Evolutionary conservation across 2,113 vertebrate genomes (phyloP), one percentile per base, ranked within the genome.

Genomic region (Thalassoma bifasciatum): DNA sequence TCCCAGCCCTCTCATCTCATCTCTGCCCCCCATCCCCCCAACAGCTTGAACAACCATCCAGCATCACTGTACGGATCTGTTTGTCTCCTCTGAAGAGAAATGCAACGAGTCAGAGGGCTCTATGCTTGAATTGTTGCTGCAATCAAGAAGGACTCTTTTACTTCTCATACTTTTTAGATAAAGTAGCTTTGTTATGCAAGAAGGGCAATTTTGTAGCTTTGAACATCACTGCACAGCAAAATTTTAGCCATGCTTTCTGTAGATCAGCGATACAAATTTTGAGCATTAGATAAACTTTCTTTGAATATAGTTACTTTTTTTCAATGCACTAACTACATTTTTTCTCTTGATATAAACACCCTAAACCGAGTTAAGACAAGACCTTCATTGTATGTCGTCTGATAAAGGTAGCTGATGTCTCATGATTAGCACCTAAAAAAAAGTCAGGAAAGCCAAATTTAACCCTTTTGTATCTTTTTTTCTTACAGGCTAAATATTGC

Each of bases 1-100:
- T 82, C 38, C 3, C 63, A 75, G 68, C 51, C 42, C 54, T 77
- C 87, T 88, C 83, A 76, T 87, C 76, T 75, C 69, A 61, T 68
- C 65, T 63, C 62, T 60, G 34, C 40, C 51, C 17, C 50, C 19
- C 46, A 3, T 36, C 56, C 67, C 17, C 14, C 11, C 49, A 40
- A 38, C 38, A 19, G 2, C 64, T 59, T 77, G 70, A 70, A 42
- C 75, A 82, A 64, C 70, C 24, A 62, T 61, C 82, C 57, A 69
- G 50, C 56, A 76, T 79, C 75, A 83, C 10, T 59, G 59, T 59
- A 57, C 54, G 74, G 71, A 78, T 86, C 50, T 69, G 64, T 62
- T 57, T 66, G 79, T 70, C 53, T 62, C 68, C 42, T 82, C 65
- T 74, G 56, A 46, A 62, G 61, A 77, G 65, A 86, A 3, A 5